A percentile compares a stretch with the other conserved stretches of the same genome.
Conservation (phyloP, 2,113 vertebrate species). For the Zeus faber region DNA sequence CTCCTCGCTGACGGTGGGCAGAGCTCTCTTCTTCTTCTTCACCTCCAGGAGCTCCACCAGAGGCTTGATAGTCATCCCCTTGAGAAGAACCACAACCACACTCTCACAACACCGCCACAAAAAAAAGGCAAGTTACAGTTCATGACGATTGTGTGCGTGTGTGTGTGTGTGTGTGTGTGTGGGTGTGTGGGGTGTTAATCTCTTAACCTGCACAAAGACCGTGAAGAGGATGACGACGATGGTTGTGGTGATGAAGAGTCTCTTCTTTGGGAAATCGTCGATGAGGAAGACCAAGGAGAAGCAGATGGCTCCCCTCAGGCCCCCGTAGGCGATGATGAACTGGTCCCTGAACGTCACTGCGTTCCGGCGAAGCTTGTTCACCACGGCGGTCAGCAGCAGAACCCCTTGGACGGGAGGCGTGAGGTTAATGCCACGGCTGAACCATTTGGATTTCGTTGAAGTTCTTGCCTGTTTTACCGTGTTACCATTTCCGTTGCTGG, state of each 20-base stretch:
- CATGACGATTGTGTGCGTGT: too few species aligned
- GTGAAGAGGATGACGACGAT: constrained; percentile 85
- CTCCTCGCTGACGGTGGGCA: constrained; percentile 79
- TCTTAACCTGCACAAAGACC: constrained; percentile 77
- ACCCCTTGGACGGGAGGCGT: constrained; percentile 61
- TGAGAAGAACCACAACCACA: too few species aligned
- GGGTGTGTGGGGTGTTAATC: too few species aligned
- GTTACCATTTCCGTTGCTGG: too few species aligned
- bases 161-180: too few species aligned
- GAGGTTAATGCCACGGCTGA: too few species aligned
- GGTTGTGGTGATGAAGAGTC: constrained; percentile 83
- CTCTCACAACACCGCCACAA: too few species aligned
- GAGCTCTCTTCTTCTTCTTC: constrained; percentile 77
- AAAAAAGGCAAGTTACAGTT: too few species aligned
- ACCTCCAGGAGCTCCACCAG: constrained; percentile 81
- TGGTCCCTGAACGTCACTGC: constrained; percentile 78
- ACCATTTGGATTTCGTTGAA: too few species aligned
- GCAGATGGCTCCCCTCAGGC: constrained; percentile 80
- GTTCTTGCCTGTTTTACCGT: too few species aligned
- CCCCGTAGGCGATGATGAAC: constrained; percentile 83
- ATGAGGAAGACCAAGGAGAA: constrained; percentile 84
- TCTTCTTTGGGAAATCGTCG: constrained; percentile 80
- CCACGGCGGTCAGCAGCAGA: constrained; percentile 79
- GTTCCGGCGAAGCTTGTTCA: constrained; percentile 80
- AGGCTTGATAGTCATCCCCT: constrained; percentile 83